Evolutionary conservation across 2,888 invertebrate genomes (phyloP).

Genomic region (Capitulum mitella): DNA sequence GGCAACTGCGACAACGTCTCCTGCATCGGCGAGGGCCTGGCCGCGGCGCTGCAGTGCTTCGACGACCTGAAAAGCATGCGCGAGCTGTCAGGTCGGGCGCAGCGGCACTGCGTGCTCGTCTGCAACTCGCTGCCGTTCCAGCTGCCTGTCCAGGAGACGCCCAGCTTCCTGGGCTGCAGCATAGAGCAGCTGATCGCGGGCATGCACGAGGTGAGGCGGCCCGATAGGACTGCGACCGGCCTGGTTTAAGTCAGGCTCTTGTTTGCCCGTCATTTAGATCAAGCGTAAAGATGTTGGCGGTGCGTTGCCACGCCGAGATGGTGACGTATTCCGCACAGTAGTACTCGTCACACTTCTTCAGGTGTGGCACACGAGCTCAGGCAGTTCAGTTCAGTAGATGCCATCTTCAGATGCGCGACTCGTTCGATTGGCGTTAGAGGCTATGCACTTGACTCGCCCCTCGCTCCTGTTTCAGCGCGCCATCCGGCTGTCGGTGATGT

Average conservation of each 20-base stretch:
- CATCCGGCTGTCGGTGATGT: conserved; percentile 73
- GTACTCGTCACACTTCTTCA: too few species aligned
- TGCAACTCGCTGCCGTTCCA: conserved; percentile 88
- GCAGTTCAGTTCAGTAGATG: too few species aligned
- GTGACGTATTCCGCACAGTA: too few species aligned
- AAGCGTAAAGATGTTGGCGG: too few species aligned
- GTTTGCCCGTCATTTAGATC: too few species aligned
- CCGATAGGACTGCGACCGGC: too few species aligned
- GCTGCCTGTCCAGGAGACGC: conserved; percentile 70
- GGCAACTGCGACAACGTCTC: conserved; percentile 84
- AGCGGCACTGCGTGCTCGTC: conserved; percentile 70
- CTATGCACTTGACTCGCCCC: too few species aligned
- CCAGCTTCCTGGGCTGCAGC: conserved; percentile 62
- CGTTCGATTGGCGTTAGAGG: too few species aligned
- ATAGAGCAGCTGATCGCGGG: conserved; percentile 75
- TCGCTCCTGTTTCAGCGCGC: conserved; percentile 10
- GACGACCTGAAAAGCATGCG: conserved; percentile 59
- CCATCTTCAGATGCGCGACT: too few species aligned
- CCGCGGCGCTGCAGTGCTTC: conserved; percentile 77
- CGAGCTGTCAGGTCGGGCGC: conserved; percentile 44
- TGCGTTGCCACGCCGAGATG: too few species aligned
- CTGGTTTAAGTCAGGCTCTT: too few species aligned
- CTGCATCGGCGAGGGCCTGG: conserved; percentile 81
- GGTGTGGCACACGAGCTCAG: too few species aligned
- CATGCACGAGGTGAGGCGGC: conserved; percentile 58